A percentile compares a stretch with the other conserved stretches of the same genome.
These are phyloP conservation scores for Pipistrellus pygmaeus DNA, from an alignment of 2,797 vertebrate genomes.

Conservation along the genomic window DNA sequence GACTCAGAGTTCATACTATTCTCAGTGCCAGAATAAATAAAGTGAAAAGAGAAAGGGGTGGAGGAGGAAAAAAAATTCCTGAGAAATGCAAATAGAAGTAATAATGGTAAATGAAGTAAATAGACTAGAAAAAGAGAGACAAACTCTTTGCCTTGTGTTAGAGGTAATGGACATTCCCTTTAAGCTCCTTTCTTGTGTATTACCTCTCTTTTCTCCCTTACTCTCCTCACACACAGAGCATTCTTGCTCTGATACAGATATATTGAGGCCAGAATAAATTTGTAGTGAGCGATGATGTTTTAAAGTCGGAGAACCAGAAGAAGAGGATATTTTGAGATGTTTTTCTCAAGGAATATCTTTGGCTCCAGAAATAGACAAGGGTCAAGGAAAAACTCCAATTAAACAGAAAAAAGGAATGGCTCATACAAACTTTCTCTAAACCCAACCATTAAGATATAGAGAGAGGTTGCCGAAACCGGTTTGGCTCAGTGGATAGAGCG, in stretches of 20 bases:
- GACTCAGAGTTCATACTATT: conserved; percentile 25
- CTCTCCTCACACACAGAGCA: neutral
- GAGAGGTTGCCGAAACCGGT: neutral
- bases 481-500: too few relatives aligned
- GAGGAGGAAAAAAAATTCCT: conserved; percentile 31
- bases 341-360: conserved; percentile 39
- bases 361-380: neutral
- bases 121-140: neutral
- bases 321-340: neutral
- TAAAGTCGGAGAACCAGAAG: conserved; percentile 29
- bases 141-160: neutral
- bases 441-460: neutral
- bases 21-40: conserved; percentile 28
- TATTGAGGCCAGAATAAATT: neutral
- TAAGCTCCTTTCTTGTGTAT: neutral
- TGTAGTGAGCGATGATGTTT: neutral
- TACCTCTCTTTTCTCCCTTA: neutral
- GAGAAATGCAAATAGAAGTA: conserved; percentile 54
- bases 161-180: neutral
- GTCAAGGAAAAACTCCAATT: neutral
- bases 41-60: neutral
- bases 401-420: neutral
- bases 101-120: neutral
- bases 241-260: neutral
- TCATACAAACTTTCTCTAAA: conserved; percentile 60